Percentiles rank a stretch among this genome's conserved stretches.
Conservation (phyloP, 1,140 invertebrate genomes). For the Solenopsis invicta region DNA sequence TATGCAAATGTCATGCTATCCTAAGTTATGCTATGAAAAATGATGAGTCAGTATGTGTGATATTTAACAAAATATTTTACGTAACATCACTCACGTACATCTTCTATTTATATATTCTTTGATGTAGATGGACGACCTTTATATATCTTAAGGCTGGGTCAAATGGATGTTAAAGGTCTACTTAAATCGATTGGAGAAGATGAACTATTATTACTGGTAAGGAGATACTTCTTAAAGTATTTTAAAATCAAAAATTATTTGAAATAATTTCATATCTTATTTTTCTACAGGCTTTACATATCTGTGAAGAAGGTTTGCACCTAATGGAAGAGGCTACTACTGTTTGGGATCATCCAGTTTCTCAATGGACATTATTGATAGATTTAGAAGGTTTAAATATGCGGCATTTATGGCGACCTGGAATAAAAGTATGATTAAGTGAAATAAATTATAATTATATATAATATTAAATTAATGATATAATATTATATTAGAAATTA, state of each 20-base stretch:
- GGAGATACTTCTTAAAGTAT: constrained; percentile 73
- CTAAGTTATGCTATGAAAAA: constrained; percentile 24
- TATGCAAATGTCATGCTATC: constrained; percentile 38
- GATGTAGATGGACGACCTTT: constrained; percentile 94
- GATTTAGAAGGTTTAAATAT: constrained; percentile 98
- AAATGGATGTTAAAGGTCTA: constrained; percentile 98
- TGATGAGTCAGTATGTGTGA: constrained; percentile 35
- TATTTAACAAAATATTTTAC: not conserved
- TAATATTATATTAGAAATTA: not conserved
- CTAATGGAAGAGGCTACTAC: constrained; percentile 94
- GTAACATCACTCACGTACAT: constrained; percentile 1
- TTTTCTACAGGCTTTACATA: constrained; percentile 90
- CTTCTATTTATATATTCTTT: constrained; percentile 71
- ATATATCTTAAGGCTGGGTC: constrained; percentile 95
- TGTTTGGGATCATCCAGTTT: constrained; percentile 91
- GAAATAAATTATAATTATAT: constrained; percentile 19
- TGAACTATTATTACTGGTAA: constrained; percentile 95
- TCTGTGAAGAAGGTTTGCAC: constrained; percentile 94
- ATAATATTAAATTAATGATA: not conserved
- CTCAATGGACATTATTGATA: constrained; percentile 96
- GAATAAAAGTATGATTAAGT: constrained; percentile 89
- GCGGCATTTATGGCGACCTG: constrained; percentile 97
- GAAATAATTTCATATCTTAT: constrained; percentile 64
- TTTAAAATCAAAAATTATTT: constrained; percentile 33
- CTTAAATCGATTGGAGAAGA: constrained; percentile 97